phyloP scores from a whole-genome alignment of 2,888 invertebrate genomes.

The Tetheella fluctuosa region DNA sequence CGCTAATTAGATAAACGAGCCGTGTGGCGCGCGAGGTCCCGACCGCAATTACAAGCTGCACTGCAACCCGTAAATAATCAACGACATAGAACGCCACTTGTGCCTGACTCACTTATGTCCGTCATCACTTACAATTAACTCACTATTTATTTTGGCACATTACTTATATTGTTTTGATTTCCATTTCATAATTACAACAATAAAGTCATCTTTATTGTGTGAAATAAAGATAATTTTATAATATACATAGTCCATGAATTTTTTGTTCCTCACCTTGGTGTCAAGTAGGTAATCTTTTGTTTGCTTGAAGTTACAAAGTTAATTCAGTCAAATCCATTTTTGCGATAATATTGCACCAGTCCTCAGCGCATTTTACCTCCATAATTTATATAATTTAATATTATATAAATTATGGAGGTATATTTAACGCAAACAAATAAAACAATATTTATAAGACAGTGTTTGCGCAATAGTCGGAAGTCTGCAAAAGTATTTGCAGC shows the following conservation, averaged over 20 bases:
- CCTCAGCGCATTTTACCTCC: too few species aligned
- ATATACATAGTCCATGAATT: background rate
- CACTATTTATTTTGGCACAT: constrained; percentile 12
- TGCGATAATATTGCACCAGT: background rate
- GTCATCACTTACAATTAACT: constrained; percentile 44
- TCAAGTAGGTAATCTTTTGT: background rate
- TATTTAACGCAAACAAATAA: background rate
- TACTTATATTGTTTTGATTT: background rate
- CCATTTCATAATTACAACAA: background rate
- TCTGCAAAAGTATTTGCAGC: constrained; percentile 54
- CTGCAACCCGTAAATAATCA: constrained; percentile 76
- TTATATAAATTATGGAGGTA: too few species aligned
- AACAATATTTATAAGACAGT: background rate
- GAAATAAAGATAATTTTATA: too few species aligned
- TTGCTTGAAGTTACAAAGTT: background rate
- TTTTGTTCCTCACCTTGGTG: background rate
- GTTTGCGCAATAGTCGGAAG: constrained; percentile 56
- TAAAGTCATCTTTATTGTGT: too few species aligned
- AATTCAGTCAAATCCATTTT: background rate
- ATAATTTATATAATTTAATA: too few species aligned
- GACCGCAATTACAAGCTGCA: constrained; percentile 79
- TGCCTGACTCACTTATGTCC: constrained; percentile 66
- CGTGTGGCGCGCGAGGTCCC: constrained; percentile 74
- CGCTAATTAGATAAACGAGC: constrained; percentile 82
- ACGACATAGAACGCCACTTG: constrained; percentile 73